Conservation (phyloP, 2,113 vertebrate genomes). For the Sclerurus mexicanus region DNA sequence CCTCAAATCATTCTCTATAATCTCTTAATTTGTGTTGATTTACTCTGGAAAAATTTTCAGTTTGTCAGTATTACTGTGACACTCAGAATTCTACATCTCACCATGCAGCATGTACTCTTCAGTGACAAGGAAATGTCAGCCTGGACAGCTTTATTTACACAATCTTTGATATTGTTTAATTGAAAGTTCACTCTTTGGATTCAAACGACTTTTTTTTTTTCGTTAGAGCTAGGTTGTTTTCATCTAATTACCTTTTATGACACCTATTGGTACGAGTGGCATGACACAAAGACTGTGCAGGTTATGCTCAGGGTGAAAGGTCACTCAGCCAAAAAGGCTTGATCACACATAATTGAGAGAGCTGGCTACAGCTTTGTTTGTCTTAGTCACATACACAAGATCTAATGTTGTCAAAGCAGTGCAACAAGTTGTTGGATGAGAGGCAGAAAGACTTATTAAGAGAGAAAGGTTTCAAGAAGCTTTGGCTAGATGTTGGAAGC, state of each 20-base stretch:
- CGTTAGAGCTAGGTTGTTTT: neutral
- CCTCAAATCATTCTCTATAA: neutral
- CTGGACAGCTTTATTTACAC: neutral
- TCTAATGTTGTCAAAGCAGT: neutral
- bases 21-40: neutral
- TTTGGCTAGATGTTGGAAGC: neutral
- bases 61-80: neutral
- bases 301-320: neutral
- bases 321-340: neutral
- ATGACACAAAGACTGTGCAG: neutral
- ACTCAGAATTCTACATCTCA: neutral
- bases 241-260: neutral
- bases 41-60: neutral
- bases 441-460: neutral
- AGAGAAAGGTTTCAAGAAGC: neutral
- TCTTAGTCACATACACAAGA: neutral
- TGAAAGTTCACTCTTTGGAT: neutral
- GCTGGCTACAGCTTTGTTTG: neutral
- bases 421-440: neutral
- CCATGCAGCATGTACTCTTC: rapidly evolving
- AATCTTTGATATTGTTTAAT: neutral
- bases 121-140: neutral
- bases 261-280: neutral
- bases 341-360: rapidly evolving
- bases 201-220: neutral